These are phyloP conservation scores for Platynereis dumerilii DNA, from an alignment of 2,888 invertebrate species.

Conservation along the genomic window DNA sequence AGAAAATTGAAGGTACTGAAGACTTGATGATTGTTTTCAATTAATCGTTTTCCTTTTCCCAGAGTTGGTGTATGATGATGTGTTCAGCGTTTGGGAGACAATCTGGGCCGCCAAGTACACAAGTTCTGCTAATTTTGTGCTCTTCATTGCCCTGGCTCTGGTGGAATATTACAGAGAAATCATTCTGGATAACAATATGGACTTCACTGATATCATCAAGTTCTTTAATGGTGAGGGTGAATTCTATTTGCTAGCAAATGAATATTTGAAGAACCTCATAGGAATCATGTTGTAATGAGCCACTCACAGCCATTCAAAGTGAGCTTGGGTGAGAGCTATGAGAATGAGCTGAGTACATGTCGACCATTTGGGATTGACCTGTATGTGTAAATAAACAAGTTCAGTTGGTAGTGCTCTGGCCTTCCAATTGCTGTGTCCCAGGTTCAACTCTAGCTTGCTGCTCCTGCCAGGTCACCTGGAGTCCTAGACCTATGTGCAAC, in stretches of 20 bases:
- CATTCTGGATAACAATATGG: constrained; percentile 93
- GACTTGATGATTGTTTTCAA: too few relatives aligned
- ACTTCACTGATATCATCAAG: constrained; percentile 97
- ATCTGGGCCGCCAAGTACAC: constrained; percentile 93
- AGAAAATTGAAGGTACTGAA: too few relatives aligned
- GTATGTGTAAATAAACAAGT: too few relatives aligned
- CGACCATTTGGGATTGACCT: too few relatives aligned
- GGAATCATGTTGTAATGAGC: not conserved
- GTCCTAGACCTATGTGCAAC: too few relatives aligned
- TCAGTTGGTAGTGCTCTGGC: too few relatives aligned
- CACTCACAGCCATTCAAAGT: too few relatives aligned
- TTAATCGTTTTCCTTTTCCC: constrained; percentile 36
- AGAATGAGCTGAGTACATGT: too few relatives aligned
- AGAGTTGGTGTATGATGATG: constrained; percentile 90
- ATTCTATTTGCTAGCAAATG: not conserved
- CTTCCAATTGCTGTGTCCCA: too few relatives aligned
- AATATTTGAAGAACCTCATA: not conserved
- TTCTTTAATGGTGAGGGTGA: constrained; percentile 94
- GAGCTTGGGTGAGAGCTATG: too few relatives aligned
- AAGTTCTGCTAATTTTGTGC: constrained; percentile 86
- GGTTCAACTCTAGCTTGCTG: too few relatives aligned
- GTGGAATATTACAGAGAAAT: constrained; percentile 93
- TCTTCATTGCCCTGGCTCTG: constrained; percentile 90
- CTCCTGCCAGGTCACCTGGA: too few relatives aligned
- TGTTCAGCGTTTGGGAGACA: constrained; percentile 91